Evolutionary conservation across 2,888 invertebrate species (phyloP), one percentile per base, ranked within the genome.

Genomic region (Onthophagus sagittarius): DNA sequence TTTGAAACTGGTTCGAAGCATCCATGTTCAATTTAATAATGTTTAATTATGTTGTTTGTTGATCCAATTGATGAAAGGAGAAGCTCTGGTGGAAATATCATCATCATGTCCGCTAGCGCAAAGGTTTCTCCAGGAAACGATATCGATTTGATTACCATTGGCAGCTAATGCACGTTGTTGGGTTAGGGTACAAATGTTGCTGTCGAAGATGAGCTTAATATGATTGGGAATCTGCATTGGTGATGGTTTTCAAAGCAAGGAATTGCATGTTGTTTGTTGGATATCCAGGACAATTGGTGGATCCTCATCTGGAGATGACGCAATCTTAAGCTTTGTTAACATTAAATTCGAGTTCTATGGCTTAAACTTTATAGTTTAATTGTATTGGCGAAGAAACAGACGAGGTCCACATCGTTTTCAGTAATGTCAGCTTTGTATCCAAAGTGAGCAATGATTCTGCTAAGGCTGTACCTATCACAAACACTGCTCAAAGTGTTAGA

Each of bases 111-210:
- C 85, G 77, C 79, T 81, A 39, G 85, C 86, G 71, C 86, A 86
- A 0, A 85, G 85, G 69, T 79, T 80, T 5, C 62, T 9, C 85
- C 85, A 86, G 1, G 86, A 85, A 15, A 86, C 86, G 14, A 77
- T 53, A 62, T 76, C 77, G 53, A 73, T 72, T 13, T 74, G 74
- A 13, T 69, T 72, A 1, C 75, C 74, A 32, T 74, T 71, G 23
- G 70, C 33, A 5, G 70, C 73, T 31, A 77, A 62, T 7, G 77
- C 88, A 0, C 90, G 90, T 65, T 82, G 79, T 78, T 85, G 87
- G 39, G 89, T 89, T 15, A 89, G 82, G 0, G 90, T 89, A 78
- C 90, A 90, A 76, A 90, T 88, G 65, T 79, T 90, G 88, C 0
- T 84, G 82, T 87, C 53, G 89, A 89, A 15, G 89, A 81, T 0